phyloP scores from a whole-genome alignment of 2,113 vertebrate genomes.

The Peromyscus leucopus region DNA sequence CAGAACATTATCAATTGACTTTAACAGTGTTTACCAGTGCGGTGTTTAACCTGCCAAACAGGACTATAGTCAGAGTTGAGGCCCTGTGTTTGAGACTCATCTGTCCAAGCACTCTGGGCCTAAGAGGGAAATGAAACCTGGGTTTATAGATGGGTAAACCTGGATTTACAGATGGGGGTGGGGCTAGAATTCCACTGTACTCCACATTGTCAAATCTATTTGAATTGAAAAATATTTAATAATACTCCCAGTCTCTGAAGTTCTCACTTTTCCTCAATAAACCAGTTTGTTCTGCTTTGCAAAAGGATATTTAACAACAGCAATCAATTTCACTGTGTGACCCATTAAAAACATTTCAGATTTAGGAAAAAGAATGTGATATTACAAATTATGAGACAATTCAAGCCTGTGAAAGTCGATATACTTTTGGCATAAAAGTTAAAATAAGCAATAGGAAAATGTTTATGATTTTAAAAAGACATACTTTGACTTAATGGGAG shows the following conservation, averaged over 20 bases:
- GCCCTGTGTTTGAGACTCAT: not conserved
- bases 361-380: not conserved
- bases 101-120: not conserved
- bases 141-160: no score
- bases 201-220: not conserved
- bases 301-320: not conserved
- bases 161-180: no score
- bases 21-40: not conserved
- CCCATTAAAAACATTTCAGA: slow-evolving; percentile 46
- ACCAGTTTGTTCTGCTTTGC: not conserved
- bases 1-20: not conserved
- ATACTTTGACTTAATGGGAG: not conserved
- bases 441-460: slow-evolving; percentile 22
- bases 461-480: slow-evolving; percentile 20
- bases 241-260: not conserved
- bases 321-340: not conserved
- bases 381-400: not conserved
- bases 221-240: slow-evolving; percentile 14
- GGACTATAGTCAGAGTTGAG: not conserved
- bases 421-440: not conserved
- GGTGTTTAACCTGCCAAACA: not conserved
- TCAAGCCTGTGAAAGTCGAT: not conserved
- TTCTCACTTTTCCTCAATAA: not conserved
- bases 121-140: not conserved
- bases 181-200: not conserved